A percentile compares a stretch with the other conserved stretches of the same genome.
Evolutionary conservation across 2,888 invertebrate species (phyloP).

Genomic region (Coelopa pilipes): DNA sequence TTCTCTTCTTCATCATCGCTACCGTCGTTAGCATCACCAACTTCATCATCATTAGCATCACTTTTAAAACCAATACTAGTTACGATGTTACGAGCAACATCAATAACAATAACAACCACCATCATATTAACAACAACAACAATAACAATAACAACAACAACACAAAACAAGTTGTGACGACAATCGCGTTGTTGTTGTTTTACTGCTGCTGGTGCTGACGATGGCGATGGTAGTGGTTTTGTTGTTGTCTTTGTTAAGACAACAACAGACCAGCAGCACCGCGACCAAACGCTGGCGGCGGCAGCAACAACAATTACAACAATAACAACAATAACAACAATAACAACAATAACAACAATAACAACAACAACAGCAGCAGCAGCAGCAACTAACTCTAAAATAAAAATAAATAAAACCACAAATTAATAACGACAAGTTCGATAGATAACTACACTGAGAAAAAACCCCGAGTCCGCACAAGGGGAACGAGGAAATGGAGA

Average conservation of each 20-base stretch:
- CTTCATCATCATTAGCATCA: no score
- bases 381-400: slow-evolving; percentile 36
- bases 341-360: slow-evolving; percentile 17
- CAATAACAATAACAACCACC: slow-evolving; percentile 22
- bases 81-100: slow-evolving; percentile 26
- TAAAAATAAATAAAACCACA: slow-evolving; percentile 35
- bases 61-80: slow-evolving; percentile 30
- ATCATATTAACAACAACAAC: slow-evolving; percentile 8
- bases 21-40: no score
- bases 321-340: slow-evolving; percentile 35
- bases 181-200: neutral
- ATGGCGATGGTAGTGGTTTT: slow-evolving; percentile 30
- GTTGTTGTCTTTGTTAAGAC: slow-evolving; percentile 30
- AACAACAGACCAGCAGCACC: slow-evolving; percentile 25
- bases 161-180: neutral
- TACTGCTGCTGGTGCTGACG: slow-evolving; percentile 28
- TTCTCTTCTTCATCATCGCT: slow-evolving; percentile 15
- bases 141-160: slow-evolving; percentile 3
- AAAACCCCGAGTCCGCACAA: neutral
- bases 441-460: slow-evolving; percentile 36
- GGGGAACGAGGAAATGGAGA: no score
- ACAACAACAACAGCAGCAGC: slow-evolving; percentile 13
- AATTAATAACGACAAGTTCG: slow-evolving; percentile 38
- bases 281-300: no score
- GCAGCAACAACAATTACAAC: slow-evolving; percentile 23